Percentiles rank a stretch among this genome's conserved stretches.
phyloP scores from a whole-genome alignment of 1,140 invertebrate genomes.

The Pristionchus pacificus region DNA sequence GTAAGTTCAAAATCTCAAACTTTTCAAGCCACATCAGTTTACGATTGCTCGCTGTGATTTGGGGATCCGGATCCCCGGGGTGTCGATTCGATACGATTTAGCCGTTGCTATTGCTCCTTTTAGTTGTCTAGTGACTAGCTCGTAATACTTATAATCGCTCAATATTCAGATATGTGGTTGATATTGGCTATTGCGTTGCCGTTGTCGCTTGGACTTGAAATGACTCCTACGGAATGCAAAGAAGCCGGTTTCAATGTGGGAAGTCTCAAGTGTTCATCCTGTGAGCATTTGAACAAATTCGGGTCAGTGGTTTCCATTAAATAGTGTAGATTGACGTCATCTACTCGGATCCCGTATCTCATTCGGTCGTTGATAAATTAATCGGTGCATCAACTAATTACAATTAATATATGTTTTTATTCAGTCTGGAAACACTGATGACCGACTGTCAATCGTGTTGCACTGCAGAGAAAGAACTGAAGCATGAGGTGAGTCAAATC shows the following conservation, averaged over 20 bases:
- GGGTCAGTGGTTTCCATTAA: constrained; percentile 8
- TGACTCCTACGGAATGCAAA: constrained; percentile 46
- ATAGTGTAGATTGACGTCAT: neutral
- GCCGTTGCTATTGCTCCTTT: no score
- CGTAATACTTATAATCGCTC: no score
- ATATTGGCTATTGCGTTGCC: no score
- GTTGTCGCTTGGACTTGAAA: no score
- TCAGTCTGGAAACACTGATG: constrained; percentile 38
- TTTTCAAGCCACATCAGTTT: no score
- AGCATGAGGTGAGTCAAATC: constrained; percentile 43
- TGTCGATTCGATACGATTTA: no score
- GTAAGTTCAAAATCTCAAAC: no score
- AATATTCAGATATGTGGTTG: no score
- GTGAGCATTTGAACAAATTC: constrained; percentile 44
- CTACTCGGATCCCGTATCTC: neutral
- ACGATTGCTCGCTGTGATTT: no score
- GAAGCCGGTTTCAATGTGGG: constrained; percentile 43
- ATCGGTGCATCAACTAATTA: neutral
- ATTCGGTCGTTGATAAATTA: constrained; percentile 3
- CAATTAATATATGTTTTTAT: neutral
- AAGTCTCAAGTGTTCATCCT: constrained; percentile 46
- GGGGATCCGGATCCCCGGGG: no score
- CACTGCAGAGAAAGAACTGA: constrained; percentile 36
- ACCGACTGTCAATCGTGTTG: constrained; percentile 51
- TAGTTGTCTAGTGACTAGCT: no score